Evolutionary conservation across 2,888 invertebrate genomes (phyloP), one percentile per base, ranked within the genome.

Genomic region (Argyresthia albistria): DNA sequence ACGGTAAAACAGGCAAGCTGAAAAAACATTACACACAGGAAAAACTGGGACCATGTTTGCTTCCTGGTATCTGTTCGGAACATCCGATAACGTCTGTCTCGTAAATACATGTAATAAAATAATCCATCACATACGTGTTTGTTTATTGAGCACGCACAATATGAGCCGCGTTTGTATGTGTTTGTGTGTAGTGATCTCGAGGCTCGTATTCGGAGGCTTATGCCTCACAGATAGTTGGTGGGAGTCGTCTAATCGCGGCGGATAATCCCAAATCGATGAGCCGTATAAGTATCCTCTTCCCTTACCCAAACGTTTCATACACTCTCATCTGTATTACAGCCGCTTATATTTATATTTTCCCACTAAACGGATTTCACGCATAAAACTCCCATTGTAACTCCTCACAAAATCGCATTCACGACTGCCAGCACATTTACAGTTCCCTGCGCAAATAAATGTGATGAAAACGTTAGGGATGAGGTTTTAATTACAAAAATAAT

Each of bases 401-500:
- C 48, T 15, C 25, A 25, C 6, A 25, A 25, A 25, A 25, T 25
- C 25, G 25, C 25, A 4, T 25, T 2, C 25, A 25, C 6, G 3
- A 25, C 25, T 12, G 12, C 39, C 9, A 37, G 14, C 43, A 42
- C 25, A 43, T 50, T 50, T 36, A 43, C 11, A 50, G 8, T 25
- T 25, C 50, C 25, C 43, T 10, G 37, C 6, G 16, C 3, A 43
- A 43, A 50, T 35, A 51, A 51, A 51, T 45, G 45, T 43, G 15
- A 70, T 75, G 71, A 73, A 78, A 77, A 75, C 65, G 69, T 72
- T 70, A 66, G 58, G 67, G 66, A 69, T 67, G 73, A 73, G 72
- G 71, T 79, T 83, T 83, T 82, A 83, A 83, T 83, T 82, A 82
- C 81, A 77, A 73, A 77, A 79, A 79, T 80, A 81, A 73, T 79